These are phyloP conservation scores for Malurus alboscapulatus DNA, from an alignment of 2,113 vertebrate genomes.

Conservation along the genomic window DNA sequence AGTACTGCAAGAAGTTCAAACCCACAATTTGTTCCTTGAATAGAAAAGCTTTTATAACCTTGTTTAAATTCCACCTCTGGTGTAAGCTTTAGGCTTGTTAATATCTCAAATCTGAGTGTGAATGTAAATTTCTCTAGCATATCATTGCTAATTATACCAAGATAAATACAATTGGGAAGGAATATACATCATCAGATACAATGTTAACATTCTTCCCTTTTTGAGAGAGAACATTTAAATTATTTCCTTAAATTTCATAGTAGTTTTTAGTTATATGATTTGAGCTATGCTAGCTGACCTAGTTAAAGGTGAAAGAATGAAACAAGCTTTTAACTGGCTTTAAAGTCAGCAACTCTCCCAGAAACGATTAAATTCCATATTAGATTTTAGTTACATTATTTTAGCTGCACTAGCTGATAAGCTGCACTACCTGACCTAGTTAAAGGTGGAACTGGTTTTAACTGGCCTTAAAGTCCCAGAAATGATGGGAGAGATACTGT, in stretches of 20 bases:
- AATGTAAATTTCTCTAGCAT: neutral
- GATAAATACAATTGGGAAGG: neutral
- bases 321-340: neutral
- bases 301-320: neutral
- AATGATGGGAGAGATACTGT: neutral
- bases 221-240: neutral
- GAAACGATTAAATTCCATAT: neutral
- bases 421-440: neutral
- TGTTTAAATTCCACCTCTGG: slow-evolving; percentile 11
- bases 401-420: neutral
- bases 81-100: slow-evolving; percentile 12
- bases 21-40: slow-evolving; percentile 3
- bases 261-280: neutral
- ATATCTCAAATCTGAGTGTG: neutral
- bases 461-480: neutral
- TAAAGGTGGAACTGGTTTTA: neutral
- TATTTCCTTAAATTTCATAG: neutral
- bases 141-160: neutral
- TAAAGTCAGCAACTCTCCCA: neutral
- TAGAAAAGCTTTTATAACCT: slow-evolving; percentile 24
- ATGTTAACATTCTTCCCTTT: neutral
- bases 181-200: neutral
- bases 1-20: neutral
- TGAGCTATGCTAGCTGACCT: neutral
- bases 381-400: neutral